phyloP scores from a whole-genome alignment of 2,797 vertebrate genomes.

The Pagetopsis macropterus region DNA sequence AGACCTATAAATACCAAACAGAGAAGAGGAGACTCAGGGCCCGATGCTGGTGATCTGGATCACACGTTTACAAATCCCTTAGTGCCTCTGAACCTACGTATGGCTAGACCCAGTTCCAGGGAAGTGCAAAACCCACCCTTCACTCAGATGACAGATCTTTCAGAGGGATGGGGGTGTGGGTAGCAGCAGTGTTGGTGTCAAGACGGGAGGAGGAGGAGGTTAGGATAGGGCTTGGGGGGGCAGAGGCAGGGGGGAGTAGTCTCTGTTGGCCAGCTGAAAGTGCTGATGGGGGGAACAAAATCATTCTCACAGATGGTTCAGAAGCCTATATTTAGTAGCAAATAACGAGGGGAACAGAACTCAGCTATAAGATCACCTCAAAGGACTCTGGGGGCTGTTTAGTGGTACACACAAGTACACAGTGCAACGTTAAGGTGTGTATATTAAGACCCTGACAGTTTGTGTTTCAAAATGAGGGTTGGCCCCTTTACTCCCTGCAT shows the following conservation, averaged over 20 bases:
- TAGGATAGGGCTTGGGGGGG: conserved; percentile 64
- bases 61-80: conserved; percentile 80
- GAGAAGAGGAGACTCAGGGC: conserved; percentile 57
- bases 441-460: conserved; percentile 24
- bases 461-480: conserved; percentile 49
- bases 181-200: conserved; percentile 68
- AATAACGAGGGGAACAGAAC: conserved; percentile 70
- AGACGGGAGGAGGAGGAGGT: conserved; percentile 60
- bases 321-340: conserved; percentile 89
- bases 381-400: conserved; percentile 62
- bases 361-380: conserved; percentile 77
- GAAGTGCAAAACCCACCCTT: conserved; percentile 79
- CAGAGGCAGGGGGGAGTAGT: conserved; percentile 60
- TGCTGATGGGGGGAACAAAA: conserved; percentile 91
- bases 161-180: conserved; percentile 70
- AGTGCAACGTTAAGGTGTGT: conserved; percentile 42
- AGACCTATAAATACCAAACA: conserved; percentile 75
- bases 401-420: conserved; percentile 61
- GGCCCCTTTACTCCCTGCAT: conserved; percentile 26
- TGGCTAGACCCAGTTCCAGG: conserved; percentile 77
- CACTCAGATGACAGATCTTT: conserved; percentile 78
- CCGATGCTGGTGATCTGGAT: conserved; percentile 66
- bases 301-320: conserved; percentile 90
- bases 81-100: conserved; percentile 78
- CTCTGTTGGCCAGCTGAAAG: conserved; percentile 86